These are phyloP conservation scores for Momotus momota DNA, from an alignment of 2,797 vertebrate species.

Conservation along the genomic window DNA sequence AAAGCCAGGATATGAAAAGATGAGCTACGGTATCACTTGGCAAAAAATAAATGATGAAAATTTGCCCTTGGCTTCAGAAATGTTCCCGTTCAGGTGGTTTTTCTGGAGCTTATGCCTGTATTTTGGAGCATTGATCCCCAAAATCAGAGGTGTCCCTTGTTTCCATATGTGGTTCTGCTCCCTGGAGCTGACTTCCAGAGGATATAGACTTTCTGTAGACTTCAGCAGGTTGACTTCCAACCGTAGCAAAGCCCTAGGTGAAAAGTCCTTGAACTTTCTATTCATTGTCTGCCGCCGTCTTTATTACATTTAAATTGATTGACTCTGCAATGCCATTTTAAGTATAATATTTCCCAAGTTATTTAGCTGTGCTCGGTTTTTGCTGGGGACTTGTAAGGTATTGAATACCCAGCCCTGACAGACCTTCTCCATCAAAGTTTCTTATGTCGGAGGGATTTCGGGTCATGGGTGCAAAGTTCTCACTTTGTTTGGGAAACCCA, in stretches of 20 bases:
- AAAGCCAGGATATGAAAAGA: constrained; percentile 1
- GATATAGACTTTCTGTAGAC: not conserved
- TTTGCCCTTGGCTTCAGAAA: constrained; percentile 5
- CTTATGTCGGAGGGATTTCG: not conserved
- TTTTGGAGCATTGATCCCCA: not conserved
- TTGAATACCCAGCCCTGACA: not conserved
- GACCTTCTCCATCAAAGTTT: not conserved
- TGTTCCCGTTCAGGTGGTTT: not conserved
- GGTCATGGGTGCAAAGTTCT: not conserved
- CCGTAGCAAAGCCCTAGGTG: constrained; percentile 30
- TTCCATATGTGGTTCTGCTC: not conserved
- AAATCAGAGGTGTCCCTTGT: not conserved
- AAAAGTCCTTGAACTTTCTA: constrained; percentile 68
- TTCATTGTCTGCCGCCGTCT: constrained; percentile 50
- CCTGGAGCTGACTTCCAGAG: not conserved
- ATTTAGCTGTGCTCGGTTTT: constrained; percentile 53
- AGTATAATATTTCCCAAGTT: constrained; percentile 42
- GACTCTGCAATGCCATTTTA: constrained; percentile 46
- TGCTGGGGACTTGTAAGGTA: not conserved
- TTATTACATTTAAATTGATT: constrained; percentile 66
- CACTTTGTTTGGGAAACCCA: not conserved
- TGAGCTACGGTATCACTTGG: not conserved
- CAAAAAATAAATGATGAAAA: constrained; percentile 5
- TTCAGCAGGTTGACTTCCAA: constrained; percentile 1
- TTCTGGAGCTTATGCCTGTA: not conserved